Percentiles rank a stretch among this genome's conserved stretches.
These are phyloP conservation scores for Tapirus terrestris DNA, from an alignment of 2,113 vertebrate species.

Conservation along the genomic window DNA sequence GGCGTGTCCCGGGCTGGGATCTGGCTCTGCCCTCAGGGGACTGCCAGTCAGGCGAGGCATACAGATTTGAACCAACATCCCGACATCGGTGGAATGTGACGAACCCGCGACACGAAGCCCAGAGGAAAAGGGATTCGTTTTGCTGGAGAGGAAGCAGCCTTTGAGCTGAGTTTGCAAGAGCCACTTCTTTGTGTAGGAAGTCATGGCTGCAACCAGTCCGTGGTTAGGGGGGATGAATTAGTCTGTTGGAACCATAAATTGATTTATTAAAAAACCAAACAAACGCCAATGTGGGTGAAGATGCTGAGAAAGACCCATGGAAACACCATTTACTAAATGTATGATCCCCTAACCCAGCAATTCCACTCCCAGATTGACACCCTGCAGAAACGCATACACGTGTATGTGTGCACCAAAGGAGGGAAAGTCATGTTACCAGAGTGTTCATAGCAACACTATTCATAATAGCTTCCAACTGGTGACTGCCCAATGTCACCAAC, in stretches of 20 bases:
- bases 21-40: too few species aligned
- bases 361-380: background rate
- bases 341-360: accelerated
- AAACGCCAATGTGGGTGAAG: background rate
- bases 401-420: accelerated
- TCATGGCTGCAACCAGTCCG: background rate
- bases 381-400: background rate
- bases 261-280: background rate
- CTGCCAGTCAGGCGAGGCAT: background rate
- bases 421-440: accelerated
- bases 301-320: accelerated
- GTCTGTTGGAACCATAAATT: background rate
- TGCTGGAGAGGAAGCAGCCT: background rate
- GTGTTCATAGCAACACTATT: accelerated
- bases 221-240: background rate
- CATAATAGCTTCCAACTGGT: accelerated
- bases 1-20: background rate
- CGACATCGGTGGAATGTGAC: accelerated
- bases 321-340: background rate
- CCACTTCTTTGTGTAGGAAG: background rate
- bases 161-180: background rate
- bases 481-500: accelerated
- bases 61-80: background rate
- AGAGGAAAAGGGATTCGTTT: background rate
- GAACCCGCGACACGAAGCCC: background rate